Conservation (phyloP, 1,140 invertebrate species). For the Wiebesia pumilae region DNA sequence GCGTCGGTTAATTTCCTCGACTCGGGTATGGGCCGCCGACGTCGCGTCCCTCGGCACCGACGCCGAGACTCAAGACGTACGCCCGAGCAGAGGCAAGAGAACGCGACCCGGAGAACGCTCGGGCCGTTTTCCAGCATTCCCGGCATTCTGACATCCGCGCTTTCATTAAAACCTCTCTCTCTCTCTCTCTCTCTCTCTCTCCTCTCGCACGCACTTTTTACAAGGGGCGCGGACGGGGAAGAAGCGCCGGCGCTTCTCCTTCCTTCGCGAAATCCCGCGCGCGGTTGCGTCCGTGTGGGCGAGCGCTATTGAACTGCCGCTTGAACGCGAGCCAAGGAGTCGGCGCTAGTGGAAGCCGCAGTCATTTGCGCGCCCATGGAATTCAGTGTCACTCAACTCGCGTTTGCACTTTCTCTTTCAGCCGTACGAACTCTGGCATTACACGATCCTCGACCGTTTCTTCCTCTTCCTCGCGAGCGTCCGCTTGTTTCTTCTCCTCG, state of each 20-base stretch:
- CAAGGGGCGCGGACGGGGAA: constrained; percentile 1
- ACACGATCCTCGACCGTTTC: not conserved
- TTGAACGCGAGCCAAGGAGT: constrained; percentile 25
- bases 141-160: constrained; percentile 67
- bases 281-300: not conserved
- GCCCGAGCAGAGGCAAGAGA: not conserved
- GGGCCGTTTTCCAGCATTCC: constrained; percentile 66
- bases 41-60: constrained; percentile 15
- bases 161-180: constrained; percentile 65
- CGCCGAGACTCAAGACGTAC: not conserved
- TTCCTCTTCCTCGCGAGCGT: too few species aligned
- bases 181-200: not conserved
- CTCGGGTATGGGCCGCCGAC: constrained; percentile 18
- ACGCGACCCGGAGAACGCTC: not conserved
- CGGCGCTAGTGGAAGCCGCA: not conserved
- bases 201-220: not conserved
- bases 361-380: constrained; percentile 30
- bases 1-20: constrained; percentile 14
- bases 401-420: constrained; percentile 41
- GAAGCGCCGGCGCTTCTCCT: not conserved
- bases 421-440: not conserved
- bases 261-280: not conserved
- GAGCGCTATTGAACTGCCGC: constrained; percentile 14
- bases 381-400: constrained; percentile 46
- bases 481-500: not conserved